Evolutionary conservation across 2,888 invertebrate species (phyloP).

Genomic region (Drosophila limbata): DNA sequence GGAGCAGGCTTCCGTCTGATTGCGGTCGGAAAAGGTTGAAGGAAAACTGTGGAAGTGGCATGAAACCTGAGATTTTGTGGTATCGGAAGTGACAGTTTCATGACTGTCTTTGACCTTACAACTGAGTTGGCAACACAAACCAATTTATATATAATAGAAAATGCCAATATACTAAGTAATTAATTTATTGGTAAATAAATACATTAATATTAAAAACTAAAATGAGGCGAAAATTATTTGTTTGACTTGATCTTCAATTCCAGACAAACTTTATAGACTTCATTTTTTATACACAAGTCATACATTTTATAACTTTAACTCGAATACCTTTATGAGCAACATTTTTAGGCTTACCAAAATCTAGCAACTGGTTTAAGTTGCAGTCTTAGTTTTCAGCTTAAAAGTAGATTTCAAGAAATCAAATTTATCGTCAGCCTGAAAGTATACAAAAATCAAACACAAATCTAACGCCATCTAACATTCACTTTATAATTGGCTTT

Average conservation of each 20-base stretch:
- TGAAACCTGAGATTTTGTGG: conserved; percentile 17
- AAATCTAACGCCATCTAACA: conserved; percentile 36
- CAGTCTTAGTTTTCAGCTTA: background rate
- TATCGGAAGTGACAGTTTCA: background rate
- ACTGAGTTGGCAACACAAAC: background rate
- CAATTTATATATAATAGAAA: background rate
- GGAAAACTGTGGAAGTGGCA: background rate
- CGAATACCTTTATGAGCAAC: background rate
- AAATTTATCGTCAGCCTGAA: conserved; percentile 23
- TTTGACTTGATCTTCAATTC: background rate
- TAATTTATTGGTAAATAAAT: background rate
- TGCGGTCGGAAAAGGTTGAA: conserved; percentile 25
- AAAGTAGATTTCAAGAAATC: conserved; percentile 27
- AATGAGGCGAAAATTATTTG: background rate
- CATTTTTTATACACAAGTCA: background rate
- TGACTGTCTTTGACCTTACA: background rate
- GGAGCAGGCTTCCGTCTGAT: conserved; percentile 28
- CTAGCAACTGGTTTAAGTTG: background rate
- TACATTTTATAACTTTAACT: background rate
- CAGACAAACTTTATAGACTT: background rate
- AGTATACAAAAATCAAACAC: conserved; percentile 27
- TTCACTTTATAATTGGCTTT: background rate
- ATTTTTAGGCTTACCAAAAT: background rate
- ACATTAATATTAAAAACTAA: background rate
- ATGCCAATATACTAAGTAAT: background rate